Base-by-base conservation (phyloP, 2,888 invertebrate species). In the Nomada fucata region DNA sequence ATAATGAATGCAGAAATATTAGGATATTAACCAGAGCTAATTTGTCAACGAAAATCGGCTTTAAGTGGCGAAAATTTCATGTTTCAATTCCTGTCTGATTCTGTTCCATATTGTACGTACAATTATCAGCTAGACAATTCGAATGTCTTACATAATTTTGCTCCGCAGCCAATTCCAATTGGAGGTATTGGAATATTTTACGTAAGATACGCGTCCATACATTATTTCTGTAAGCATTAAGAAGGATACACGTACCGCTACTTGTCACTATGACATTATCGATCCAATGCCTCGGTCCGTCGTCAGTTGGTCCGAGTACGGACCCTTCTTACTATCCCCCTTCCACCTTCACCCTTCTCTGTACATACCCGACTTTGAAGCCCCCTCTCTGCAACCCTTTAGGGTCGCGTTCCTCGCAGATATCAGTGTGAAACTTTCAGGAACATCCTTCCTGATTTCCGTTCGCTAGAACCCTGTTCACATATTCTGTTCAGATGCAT, bases 241-340 rank as follows among this genome's bases (percentile, higher is more conserved):
- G 84, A 81, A 83, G 71, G 78, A 81, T 69, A 82, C 80, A 71
- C 79, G 69, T 79, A 69, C 75, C 76, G 78, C 79, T 89, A 86
- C 85, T 86, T 89, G 89, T 90, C 89, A 91, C 88, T 90, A 89
- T 90, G 89, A 89, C 87, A 79, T 82, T 91, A 92, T 92, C 89
- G 92, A 92, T 91, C 91, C 85, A 79, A 88, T 87, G 83, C 83
- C 76, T 84, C 82, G 79, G 89, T 86, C 87, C 84, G 83, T 84
- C 84, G 87, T 84, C 82, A 82, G 84, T 82, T 89, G 89, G 89
- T 89, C 89, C 87, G 87, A 88, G 80, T 80, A 76, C 61, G 74
- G 84, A 83, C 86, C 86, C 88, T 89, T 86, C 86, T 88, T 87
- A 83, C 87, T 76, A 71, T 65, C 79, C 83, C 83, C 74, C 57